These are phyloP conservation scores for Campoletis raptor DNA, from an alignment of 2,888 invertebrate genomes.

Conservation along the genomic window DNA sequence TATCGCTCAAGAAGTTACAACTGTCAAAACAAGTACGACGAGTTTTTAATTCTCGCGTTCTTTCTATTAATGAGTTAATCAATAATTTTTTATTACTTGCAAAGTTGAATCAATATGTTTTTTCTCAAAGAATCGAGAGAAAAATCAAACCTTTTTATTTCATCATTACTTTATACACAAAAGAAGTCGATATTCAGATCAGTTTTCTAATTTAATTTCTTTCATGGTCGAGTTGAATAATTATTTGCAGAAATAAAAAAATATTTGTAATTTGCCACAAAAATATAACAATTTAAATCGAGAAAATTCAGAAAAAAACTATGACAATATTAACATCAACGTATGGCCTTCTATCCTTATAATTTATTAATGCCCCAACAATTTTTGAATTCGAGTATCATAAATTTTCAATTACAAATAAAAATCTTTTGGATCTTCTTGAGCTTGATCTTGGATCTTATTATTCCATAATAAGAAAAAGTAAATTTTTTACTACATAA, in stretches of 20 bases:
- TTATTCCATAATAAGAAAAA: constrained; percentile 13
- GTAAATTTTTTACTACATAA: background rate
- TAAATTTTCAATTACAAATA: background rate
- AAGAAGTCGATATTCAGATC: background rate
- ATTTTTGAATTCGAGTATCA: background rate
- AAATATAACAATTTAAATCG: too few species aligned
- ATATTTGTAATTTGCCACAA: too few species aligned
- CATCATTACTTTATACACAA: background rate
- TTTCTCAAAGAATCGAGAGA: background rate
- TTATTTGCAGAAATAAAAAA: too few species aligned
- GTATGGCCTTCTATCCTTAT: background rate
- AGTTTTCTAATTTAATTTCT: too few species aligned
- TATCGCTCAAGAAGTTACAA: constrained; percentile 6
- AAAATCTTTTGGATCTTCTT: background rate
- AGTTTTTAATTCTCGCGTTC: background rate
- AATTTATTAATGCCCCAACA: background rate
- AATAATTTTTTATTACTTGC: background rate
- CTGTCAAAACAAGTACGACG: background rate
- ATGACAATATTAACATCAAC: background rate
- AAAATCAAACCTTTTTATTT: background rate
- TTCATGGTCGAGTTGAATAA: too few species aligned
- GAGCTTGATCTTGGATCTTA: too few species aligned
- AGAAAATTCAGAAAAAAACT: too few species aligned
- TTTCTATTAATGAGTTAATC: background rate
- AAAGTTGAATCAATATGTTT: background rate